These are phyloP conservation scores for Tenthredo scrophulariae DNA, from an alignment of 2,888 invertebrate genomes.

Conservation along the genomic window DNA sequence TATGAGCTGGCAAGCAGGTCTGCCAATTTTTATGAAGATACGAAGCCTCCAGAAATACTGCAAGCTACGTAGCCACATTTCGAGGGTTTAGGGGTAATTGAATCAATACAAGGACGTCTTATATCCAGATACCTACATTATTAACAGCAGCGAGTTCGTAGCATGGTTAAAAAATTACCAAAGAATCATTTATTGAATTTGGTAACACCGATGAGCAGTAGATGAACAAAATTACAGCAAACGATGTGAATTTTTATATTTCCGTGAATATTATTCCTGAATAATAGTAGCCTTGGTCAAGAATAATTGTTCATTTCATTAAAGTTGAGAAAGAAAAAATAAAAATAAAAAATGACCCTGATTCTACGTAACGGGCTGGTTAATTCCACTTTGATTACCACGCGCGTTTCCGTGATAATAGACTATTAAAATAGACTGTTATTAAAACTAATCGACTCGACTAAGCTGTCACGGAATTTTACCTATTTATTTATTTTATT, in stretches of 20 bases:
- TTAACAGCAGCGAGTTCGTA: background rate
- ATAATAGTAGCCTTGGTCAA: background rate
- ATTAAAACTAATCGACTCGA: slow-evolving; percentile 12
- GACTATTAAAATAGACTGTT: background rate
- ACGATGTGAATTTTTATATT: background rate
- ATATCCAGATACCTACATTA: background rate
- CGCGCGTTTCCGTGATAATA: background rate
- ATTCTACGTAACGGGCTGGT: background rate
- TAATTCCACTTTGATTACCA: background rate
- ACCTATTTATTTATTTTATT: background rate
- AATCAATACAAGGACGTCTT: slow-evolving; percentile 15
- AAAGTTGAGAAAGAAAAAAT: background rate
- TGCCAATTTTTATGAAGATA: slow-evolving; percentile 6
- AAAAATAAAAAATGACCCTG: background rate
- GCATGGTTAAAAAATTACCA: background rate
- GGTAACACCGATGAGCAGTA: background rate
- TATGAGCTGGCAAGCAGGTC: slow-evolving; percentile 10
- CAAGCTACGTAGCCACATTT: slow-evolving; percentile 16
- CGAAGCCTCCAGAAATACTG: background rate
- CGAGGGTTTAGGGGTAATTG: slow-evolving; percentile 9
- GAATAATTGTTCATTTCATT: background rate
- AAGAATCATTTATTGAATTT: background rate
- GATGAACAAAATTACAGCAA: background rate
- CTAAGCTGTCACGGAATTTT: background rate
- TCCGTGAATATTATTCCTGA: background rate